Conservation (phyloP, 1,140 invertebrate genomes). For the Manduca sexta region DNA sequence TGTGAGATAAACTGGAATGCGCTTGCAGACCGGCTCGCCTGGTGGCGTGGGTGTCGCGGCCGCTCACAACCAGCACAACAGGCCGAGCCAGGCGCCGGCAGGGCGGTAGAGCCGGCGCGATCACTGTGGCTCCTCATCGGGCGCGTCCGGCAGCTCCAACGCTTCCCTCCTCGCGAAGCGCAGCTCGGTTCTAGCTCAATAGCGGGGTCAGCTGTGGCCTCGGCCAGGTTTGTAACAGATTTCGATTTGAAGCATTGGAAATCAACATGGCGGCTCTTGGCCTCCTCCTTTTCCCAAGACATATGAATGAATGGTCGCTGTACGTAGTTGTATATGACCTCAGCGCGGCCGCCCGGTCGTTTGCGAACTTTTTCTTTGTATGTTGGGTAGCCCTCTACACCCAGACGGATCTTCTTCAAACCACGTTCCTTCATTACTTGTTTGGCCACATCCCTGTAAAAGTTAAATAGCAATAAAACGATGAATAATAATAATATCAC, state of each 20-base stretch:
- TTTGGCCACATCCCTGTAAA: constrained; percentile 92
- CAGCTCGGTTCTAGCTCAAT: constrained; percentile 49
- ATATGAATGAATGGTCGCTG: constrained; percentile 99
- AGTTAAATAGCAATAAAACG: background rate
- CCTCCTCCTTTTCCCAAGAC: constrained; percentile 99
- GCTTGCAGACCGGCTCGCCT: too few relatives aligned
- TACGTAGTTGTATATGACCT: constrained; percentile 99
- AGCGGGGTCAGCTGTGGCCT: constrained; percentile 90
- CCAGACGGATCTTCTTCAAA: constrained; percentile 98
- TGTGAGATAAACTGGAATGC: too few relatives aligned
- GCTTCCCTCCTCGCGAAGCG: constrained; percentile 30
- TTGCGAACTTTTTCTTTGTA: constrained; percentile 98
- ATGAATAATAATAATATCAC: background rate
- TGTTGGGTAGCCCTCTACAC: constrained; percentile 99
- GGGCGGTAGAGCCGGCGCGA: constrained; percentile 2
- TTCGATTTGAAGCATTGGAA: constrained; percentile 98
- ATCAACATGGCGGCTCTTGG: constrained; percentile 98
- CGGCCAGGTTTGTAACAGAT: constrained; percentile 93
- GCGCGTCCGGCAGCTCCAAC: constrained; percentile 15
- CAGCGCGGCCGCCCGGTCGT: constrained; percentile 90
- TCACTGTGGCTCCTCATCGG: constrained; percentile 47
- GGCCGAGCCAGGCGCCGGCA: background rate
- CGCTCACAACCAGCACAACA: background rate
- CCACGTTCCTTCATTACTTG: constrained; percentile 98
- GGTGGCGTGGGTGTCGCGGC: background rate